Evolutionary conservation across 2,797 vertebrate species (phyloP).

Genomic region (Distichodus sexfasciatus): DNA sequence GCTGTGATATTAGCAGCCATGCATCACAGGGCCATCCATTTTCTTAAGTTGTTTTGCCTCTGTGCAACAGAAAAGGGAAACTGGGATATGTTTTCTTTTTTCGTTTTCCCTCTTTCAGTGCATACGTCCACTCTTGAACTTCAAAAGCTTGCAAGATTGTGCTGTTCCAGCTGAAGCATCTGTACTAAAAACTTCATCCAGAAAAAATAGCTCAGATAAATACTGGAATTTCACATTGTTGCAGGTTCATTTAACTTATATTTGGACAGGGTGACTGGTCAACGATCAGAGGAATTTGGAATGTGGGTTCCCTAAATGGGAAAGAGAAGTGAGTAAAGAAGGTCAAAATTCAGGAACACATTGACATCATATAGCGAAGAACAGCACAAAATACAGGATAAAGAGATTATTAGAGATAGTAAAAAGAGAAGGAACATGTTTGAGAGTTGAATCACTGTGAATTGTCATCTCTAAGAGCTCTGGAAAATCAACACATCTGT

Average conservation of each 20-base stretch:
- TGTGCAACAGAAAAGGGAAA: slow-evolving; percentile 39
- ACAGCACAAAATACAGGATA: background rate
- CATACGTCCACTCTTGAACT: slow-evolving; percentile 32
- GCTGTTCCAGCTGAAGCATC: slow-evolving; percentile 39
- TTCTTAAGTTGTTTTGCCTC: slow-evolving; percentile 53
- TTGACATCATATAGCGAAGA: background rate
- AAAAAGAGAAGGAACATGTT: background rate
- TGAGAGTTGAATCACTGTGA: background rate
- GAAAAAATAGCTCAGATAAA: slow-evolving; percentile 56
- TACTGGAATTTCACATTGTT: slow-evolving; percentile 59
- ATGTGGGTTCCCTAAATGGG: slow-evolving; percentile 39
- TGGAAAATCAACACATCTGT: background rate
- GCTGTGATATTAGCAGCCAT: slow-evolving; percentile 46
- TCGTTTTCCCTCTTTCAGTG: slow-evolving; percentile 34
- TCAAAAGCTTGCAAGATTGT: slow-evolving; percentile 43
- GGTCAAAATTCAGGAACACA: background rate
- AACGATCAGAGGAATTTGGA: slow-evolving; percentile 51
- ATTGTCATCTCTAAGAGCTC: background rate
- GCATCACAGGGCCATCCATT: slow-evolving; percentile 51
- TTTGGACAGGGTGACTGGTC: slow-evolving; percentile 49
- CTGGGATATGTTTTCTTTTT: slow-evolving; percentile 41
- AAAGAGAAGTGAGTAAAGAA: slow-evolving; percentile 4
- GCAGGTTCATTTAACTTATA: slow-evolving; percentile 54
- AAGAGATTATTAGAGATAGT: background rate
- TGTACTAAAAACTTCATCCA: slow-evolving; percentile 45